Evolutionary conservation across 2,797 vertebrate genomes (phyloP).

Genomic region (Microtus californicus): DNA sequence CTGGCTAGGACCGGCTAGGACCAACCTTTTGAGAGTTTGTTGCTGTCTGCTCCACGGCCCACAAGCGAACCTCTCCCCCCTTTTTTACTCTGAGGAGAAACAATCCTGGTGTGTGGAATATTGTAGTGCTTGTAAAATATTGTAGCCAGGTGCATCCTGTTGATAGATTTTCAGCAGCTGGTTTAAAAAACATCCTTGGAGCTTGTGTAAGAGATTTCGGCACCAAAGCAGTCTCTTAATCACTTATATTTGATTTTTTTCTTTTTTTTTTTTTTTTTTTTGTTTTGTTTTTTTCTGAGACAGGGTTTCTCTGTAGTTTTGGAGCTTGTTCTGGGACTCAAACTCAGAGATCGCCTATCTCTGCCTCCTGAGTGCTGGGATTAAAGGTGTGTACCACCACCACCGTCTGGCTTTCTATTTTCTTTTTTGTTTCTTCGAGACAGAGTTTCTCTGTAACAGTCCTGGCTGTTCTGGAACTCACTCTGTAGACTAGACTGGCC

Average conservation of each 20-base stretch:
- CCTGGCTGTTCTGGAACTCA: neutral
- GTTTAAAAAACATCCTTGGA: conserved; percentile 50
- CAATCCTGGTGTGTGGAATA: neutral
- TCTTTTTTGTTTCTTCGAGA: neutral
- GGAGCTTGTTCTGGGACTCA: neutral
- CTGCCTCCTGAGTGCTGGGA: neutral
- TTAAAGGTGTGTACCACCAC: neutral
- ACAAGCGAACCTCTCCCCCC: too few species aligned
- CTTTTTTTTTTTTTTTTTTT: fast-evolving
- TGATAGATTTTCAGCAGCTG: conserved; percentile 27
- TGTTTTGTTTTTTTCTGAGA: neutral
- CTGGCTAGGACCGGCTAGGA: conserved; percentile 11
- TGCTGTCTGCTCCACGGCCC: neutral
- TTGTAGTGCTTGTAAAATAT: conserved; percentile 29
- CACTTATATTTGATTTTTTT: conserved; percentile 25
- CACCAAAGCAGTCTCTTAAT: conserved; percentile 64
- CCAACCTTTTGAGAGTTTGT: neutral
- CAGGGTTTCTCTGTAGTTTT: neutral
- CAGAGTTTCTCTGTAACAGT: neutral
- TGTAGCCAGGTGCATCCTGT: conserved; percentile 40
- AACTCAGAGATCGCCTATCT: neutral
- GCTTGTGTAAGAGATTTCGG: conserved; percentile 68
- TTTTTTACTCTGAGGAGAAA: neutral
- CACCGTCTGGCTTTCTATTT: neutral
- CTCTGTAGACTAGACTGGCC: neutral